phyloP scores from a whole-genome alignment of 2,888 invertebrate species.

The Timema podura region DNA sequence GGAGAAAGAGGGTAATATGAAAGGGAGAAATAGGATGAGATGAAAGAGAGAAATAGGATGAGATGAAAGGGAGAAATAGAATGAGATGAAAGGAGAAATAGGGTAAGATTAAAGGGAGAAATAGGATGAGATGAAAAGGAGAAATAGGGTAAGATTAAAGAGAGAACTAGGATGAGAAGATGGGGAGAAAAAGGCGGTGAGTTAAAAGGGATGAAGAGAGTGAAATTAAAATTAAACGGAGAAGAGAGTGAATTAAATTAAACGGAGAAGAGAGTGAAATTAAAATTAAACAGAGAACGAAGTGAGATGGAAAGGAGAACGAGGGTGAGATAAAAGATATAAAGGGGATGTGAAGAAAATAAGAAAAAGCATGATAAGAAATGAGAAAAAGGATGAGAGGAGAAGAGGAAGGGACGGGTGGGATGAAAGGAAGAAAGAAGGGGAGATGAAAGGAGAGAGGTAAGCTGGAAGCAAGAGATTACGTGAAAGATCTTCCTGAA shows the following conservation, averaged over 20 bases:
- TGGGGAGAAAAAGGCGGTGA: background rate
- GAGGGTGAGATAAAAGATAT: background rate
- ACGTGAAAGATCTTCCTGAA: too few species aligned
- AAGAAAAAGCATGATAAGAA: conserved; percentile 4
- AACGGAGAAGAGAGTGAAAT: background rate
- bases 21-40: background rate
- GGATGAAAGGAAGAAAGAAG: background rate
- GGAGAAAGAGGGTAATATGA: too few species aligned
- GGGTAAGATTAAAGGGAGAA: too few species aligned
- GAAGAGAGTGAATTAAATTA: too few species aligned
- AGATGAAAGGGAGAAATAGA: background rate
- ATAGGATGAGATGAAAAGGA: too few species aligned
- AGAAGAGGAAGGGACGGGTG: background rate
- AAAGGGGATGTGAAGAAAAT: background rate
- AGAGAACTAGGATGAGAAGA: background rate
- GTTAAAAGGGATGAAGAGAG: too few species aligned
- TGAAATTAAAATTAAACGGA: too few species aligned
- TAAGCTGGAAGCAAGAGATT: background rate
- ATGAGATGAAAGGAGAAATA: too few species aligned
- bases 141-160: background rate
- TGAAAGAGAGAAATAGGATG: background rate
- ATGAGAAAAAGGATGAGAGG: conserved; percentile 10
- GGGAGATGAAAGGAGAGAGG: conserved; percentile 17
- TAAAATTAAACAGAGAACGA: background rate
- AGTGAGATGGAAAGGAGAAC: background rate